Conservation (phyloP, 53 echinoderm and acorn worm species). For the Astropecten irregularis region DNA sequence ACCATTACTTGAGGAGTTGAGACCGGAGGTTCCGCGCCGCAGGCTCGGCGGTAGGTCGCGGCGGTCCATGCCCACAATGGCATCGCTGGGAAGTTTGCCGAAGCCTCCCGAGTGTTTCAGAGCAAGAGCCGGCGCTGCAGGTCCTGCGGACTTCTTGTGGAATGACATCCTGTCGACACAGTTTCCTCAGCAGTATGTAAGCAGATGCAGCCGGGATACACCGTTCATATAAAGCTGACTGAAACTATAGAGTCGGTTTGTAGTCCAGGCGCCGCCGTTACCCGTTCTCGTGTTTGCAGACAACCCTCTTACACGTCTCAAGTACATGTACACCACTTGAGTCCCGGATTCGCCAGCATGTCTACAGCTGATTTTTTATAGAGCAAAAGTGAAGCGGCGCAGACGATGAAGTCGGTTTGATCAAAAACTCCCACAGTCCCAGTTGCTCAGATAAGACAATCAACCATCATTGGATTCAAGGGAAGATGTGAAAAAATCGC, state of each 20-base stretch:
- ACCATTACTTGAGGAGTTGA: neutral
- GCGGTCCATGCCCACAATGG: conserved; percentile 25
- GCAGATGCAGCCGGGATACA: no score
- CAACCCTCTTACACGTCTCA: neutral
- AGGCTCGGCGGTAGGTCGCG: conserved; percentile 32
- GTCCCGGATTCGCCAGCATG: no score
- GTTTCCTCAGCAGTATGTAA: neutral
- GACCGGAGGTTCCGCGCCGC: neutral
- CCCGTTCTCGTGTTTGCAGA: neutral
- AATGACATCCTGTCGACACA: neutral
- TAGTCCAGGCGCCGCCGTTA: neutral
- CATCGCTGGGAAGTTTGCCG: conserved; percentile 27
- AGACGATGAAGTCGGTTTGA: no score
- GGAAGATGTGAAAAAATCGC: no score
- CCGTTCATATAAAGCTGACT: no score
- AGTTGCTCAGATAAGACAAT: no score
- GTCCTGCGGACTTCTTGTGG: neutral
- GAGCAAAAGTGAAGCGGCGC: no score
- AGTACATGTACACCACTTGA: no score
- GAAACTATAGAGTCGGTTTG: no score
- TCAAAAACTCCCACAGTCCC: no score
- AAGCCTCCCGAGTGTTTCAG: neutral
- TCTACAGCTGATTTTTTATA: no score
- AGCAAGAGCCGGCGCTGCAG: neutral
- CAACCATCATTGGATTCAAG: no score